A percentile compares a stretch with the other conserved stretches of the same genome.
These are phyloP conservation scores for Lysiphlebus fabarum DNA, from an alignment of 1,140 invertebrate genomes.

Conservation along the genomic window DNA sequence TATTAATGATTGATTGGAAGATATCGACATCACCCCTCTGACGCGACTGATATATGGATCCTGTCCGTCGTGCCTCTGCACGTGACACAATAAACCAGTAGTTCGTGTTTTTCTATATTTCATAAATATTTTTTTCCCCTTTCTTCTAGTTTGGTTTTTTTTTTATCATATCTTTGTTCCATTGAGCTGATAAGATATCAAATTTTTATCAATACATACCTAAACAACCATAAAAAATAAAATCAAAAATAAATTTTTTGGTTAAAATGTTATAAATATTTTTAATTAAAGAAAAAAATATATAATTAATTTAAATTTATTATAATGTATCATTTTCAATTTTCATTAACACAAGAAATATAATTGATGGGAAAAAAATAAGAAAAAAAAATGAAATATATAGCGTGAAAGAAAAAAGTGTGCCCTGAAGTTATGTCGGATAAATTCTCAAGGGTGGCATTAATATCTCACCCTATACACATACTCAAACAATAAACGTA, in stretches of 20 bases:
- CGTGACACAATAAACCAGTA: conserved; percentile 53
- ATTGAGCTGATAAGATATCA: too few species aligned
- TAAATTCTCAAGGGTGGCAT: conserved; percentile 53
- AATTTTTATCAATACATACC: too few species aligned
- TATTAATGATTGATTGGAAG: conserved; percentile 58
- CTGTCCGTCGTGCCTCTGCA: conserved; percentile 40
- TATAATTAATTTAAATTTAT: too few species aligned
- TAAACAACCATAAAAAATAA: too few species aligned
- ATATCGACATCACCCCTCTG: conserved; percentile 55
- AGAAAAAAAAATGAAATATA: too few species aligned
- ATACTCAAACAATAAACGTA: conserved; percentile 4
- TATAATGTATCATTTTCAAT: too few species aligned
- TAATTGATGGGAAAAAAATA: too few species aligned
- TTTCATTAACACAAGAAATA: too few species aligned
- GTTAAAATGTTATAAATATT: too few species aligned
- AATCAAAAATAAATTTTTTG: too few species aligned
- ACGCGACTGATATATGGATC: conserved; percentile 52
- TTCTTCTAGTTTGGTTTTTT: neutral
- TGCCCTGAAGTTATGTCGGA: conserved; percentile 30
- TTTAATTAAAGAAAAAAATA: too few species aligned
- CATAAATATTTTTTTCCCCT: conserved; percentile 8
- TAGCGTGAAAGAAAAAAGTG: conserved; percentile 24
- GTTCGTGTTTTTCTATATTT: conserved; percentile 21
- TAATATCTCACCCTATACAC: conserved; percentile 42
- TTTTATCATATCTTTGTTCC: too few species aligned